Conservation (phyloP, 2,113 vertebrate species). For the Guaruba guarouba region DNA sequence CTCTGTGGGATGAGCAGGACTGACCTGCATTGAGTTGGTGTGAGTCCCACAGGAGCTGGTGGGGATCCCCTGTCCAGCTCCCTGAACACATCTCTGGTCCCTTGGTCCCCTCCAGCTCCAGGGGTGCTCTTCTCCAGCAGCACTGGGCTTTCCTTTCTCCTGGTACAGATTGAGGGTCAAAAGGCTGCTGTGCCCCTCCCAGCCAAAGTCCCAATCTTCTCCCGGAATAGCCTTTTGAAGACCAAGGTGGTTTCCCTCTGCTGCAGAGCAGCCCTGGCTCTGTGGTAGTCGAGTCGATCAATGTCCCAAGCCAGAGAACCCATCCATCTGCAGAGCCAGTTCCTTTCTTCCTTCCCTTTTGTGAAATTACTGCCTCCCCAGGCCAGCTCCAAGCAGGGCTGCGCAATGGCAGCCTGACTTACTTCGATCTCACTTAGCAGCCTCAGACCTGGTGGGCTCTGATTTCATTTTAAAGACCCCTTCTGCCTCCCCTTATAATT, state of each 20-base stretch:
- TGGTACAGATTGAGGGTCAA: background rate
- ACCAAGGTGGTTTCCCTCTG: background rate
- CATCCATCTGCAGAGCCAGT: rapidly evolving
- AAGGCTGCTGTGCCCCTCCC: background rate
- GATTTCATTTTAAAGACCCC: background rate
- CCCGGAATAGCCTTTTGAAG: background rate
- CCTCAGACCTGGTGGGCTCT: background rate
- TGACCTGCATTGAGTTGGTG: background rate
- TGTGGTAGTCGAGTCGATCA: background rate
- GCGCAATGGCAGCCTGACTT: background rate
- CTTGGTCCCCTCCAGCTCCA: no score
- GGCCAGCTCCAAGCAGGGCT: background rate
- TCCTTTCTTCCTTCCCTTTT: background rate
- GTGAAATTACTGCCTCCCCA: background rate
- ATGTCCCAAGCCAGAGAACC: background rate
- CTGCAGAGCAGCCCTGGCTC: background rate
- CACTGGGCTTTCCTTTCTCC: background rate
- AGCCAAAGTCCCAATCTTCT: background rate
- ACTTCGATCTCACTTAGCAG: rapidly evolving
- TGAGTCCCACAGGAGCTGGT: background rate
- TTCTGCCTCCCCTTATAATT: background rate
- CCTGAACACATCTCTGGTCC: no score
- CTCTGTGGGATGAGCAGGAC: no score
- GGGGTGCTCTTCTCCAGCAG: background rate
- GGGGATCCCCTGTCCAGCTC: background rate